Conservation (phyloP, 1,140 invertebrate genomes). For the Drosophila lacteicornis region DNA sequence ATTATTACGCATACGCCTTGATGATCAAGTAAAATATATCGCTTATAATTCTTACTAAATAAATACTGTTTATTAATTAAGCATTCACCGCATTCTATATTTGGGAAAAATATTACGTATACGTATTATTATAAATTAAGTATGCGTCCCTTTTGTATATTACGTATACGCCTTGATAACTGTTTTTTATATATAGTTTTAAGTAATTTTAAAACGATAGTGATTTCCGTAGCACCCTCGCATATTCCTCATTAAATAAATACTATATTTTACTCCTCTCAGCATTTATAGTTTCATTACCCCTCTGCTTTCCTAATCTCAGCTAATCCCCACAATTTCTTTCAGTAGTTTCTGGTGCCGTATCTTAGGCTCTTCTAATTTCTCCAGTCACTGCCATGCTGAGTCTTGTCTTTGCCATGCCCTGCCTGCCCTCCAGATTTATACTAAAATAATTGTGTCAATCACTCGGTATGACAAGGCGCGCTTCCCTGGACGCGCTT, state of each 20-base stretch:
- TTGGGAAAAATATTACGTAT: no score
- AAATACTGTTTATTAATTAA: background rate
- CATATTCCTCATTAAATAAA: no score
- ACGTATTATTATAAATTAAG: conserved; percentile 4
- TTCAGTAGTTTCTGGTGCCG: background rate
- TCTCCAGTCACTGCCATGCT: conserved; percentile 4
- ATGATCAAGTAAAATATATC: background rate
- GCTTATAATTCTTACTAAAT: no score
- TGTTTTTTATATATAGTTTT: no score
- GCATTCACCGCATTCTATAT: background rate
- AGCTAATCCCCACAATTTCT: conserved; percentile 8
- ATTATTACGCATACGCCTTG: no score
- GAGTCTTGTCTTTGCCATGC: conserved; percentile 1
- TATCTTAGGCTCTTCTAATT: conserved; percentile 11
- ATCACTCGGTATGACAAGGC: conserved; percentile 26
- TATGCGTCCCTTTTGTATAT: background rate
- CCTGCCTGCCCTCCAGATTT: conserved; percentile 3
- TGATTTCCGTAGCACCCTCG: no score
- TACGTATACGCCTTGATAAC: background rate
- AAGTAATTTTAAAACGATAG: no score
- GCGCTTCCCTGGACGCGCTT: conserved; percentile 10
- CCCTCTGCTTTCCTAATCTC: background rate
- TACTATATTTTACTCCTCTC: background rate
- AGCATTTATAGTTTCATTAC: background rate
- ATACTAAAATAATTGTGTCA: conserved; percentile 45